Conservation (phyloP, 2,888 invertebrate species). For the Camptogramma bilineatum region DNA sequence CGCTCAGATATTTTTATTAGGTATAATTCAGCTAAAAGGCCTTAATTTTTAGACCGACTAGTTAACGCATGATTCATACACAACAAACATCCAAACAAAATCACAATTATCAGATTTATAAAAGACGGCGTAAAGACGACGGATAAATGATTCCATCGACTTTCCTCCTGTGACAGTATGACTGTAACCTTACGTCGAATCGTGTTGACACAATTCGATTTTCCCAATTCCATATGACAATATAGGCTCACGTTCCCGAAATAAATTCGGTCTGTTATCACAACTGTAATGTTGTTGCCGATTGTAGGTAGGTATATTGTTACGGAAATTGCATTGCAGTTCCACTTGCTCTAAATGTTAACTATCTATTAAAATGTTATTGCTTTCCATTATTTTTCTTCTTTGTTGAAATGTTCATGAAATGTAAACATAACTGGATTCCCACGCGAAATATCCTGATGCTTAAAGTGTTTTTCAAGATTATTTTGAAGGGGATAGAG, state of each 20-base stretch:
- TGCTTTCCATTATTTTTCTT: not conserved
- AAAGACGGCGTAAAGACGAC: not conserved
- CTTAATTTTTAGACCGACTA: too few relatives aligned
- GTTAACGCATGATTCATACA: too few relatives aligned
- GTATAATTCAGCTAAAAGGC: too few relatives aligned
- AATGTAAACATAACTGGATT: too few relatives aligned
- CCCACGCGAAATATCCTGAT: too few relatives aligned
- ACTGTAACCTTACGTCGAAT: conserved; percentile 48
- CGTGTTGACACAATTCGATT: conserved; percentile 69
- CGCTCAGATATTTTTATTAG: too few relatives aligned
- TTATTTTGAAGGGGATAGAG: too few relatives aligned
- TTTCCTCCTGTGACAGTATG: conserved; percentile 5
- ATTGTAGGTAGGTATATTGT: conserved; percentile 23
- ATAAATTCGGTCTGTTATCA: conserved; percentile 53
- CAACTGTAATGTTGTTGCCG: conserved; percentile 40
- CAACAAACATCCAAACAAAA: too few relatives aligned
- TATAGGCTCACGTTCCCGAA: conserved; percentile 60
- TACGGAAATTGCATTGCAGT: conserved; percentile 31
- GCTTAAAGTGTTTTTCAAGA: too few relatives aligned
- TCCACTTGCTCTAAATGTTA: conserved; percentile 25
- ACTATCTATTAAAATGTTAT: conserved; percentile 30
- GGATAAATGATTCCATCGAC: not conserved
- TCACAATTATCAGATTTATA: too few relatives aligned
- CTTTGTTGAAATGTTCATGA: conserved; percentile 4
- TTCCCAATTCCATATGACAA: conserved; percentile 70